Base-by-base conservation (phyloP, 2,888 invertebrate genomes). In the Xestia rhomboidea region DNA sequence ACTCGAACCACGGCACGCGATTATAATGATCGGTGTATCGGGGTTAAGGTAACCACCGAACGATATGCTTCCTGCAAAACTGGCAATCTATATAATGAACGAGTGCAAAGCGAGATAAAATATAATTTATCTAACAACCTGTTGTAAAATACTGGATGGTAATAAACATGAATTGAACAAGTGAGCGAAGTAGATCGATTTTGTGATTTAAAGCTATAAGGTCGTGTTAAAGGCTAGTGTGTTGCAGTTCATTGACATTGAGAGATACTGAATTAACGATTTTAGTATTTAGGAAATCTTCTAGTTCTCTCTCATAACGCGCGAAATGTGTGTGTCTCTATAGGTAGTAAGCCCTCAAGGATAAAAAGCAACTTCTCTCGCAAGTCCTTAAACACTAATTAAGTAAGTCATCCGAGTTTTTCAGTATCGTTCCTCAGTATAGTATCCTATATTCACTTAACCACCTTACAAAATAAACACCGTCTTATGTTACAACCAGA, bases 1-100 rank as follows among this genome's bases (percentile, higher is more conserved):
- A 73, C 81, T 74, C 78, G 85, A 82, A 89, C 71, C 75, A 84
- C 88, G 51, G 90, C 94, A 95, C 93, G 94, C 95, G 88, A 94
- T 91, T 75, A 76, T 86, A 88, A 91, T 90, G 84, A 91, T 90
- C 90, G 83, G 70, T 78, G 80, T 83, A 95, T 91, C 90, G 92
- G 90, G 95, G 95, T 95, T 92, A 95, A 96, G 95, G 95, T 90
- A 89, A 94, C 84, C 80, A 87, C 90, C 86, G 81, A 88, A 89
- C 85, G 84, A 86, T 82, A 88, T 89, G 89, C 92, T 94, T 94
- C 93, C 94, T 94, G 86, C 87, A 90, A 88, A 90, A 89, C 88
- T 83, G 68, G 76, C 88, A 90, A 89, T 90, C 86, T 84, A 80
- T 81, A 81, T 83, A 85, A 78, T 84, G 62, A 86, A 81, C 73